Base-by-base conservation (phyloP, 2,888 invertebrate species). In the Himalopsyche japonica region DNA sequence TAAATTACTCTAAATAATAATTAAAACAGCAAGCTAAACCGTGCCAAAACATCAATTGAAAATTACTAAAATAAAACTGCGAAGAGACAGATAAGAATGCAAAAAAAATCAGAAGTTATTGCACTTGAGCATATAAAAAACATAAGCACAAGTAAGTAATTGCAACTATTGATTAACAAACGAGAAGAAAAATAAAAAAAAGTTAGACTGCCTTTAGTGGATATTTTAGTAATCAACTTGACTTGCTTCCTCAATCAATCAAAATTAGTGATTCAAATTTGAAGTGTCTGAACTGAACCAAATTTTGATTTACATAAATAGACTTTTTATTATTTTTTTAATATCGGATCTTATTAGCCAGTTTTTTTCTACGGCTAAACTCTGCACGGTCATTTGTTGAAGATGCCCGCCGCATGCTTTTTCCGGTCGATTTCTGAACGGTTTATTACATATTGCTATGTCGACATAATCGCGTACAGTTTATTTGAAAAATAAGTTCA, bases 241-340 rank as follows among this genome's bases (percentile, higher is more conserved):
- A 10, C 70, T 70, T 70, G 30, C 70, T 70, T 70, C 70, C 70
- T 24, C 70, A 70, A 70, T 70, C 27, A 70, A 70, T 70, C 70
- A 70, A 70, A 70, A 70, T 70, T 70, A 70, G 27, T 30, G 70
- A 70, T 20, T 70, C 70, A 70, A 12, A 70, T 70, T 70, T 70
- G 24, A 70, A 70, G 70, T 30, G 70, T 70, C 70, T 4, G 43
- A 70, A 70, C 70, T 70, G 70, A 70, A 70, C 70, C 30, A 70
- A 70, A 70, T 70, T 70, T 70, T 70, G 70, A 70, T 70, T 70
- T 70, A 70, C 70, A 70, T 70, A 70, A 70, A 70, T 70, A 70
- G 70, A 70, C 70, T 30, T 70, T 49, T 18, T 20, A 5, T n/a
- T 49, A 32, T 49, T 57, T 57, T 57, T 57, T 57, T n/a, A n/a